Conservation (phyloP, 2,113 vertebrate species). For the Epinephelus moara region DNA sequence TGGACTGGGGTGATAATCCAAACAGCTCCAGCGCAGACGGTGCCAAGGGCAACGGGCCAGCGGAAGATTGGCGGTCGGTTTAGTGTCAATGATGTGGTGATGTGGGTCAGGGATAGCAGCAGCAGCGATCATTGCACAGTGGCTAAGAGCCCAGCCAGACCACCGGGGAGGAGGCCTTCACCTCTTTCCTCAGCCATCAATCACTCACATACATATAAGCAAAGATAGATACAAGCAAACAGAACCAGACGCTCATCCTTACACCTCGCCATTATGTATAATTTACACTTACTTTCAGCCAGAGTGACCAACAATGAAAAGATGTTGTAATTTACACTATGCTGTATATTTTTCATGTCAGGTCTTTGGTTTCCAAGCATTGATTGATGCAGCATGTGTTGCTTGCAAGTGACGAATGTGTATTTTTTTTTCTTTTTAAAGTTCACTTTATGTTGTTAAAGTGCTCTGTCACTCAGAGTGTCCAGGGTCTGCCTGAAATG, state of each 20-base stretch:
- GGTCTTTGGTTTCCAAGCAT: constrained; percentile 8
- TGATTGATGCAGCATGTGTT: constrained; percentile 44
- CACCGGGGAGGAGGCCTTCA: constrained; percentile 81
- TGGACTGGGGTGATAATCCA: constrained; percentile 68
- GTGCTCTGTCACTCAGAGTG: constrained; percentile 2
- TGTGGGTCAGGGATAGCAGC: constrained; percentile 83
- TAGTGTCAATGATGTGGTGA: constrained; percentile 81
- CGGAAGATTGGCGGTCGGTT: constrained; percentile 79
- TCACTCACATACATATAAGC: constrained; percentile 71
- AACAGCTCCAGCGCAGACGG: constrained; percentile 57
- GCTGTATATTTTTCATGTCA: constrained; percentile 39
- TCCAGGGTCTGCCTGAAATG: background rate
- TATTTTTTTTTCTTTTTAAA: background rate
- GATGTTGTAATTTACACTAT: constrained; percentile 31
- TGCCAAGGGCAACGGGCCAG: constrained; percentile 73
- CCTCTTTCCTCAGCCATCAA: constrained; percentile 78
- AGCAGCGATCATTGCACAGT: constrained; percentile 82
- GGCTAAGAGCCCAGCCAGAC: constrained; percentile 81
- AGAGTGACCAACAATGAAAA: constrained; percentile 21
- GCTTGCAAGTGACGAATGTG: background rate
- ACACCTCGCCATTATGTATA: constrained; percentile 30
- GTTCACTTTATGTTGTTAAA: constrained; percentile 15
- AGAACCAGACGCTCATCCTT: constrained; percentile 58
- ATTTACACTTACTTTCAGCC: constrained; percentile 35
- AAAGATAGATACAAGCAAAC: constrained; percentile 78